A percentile compares a stretch with the other conserved stretches of the same genome.
These are phyloP conservation scores for Arizona elegans DNA, from an alignment of 2,113 vertebrate species.

Conservation along the genomic window DNA sequence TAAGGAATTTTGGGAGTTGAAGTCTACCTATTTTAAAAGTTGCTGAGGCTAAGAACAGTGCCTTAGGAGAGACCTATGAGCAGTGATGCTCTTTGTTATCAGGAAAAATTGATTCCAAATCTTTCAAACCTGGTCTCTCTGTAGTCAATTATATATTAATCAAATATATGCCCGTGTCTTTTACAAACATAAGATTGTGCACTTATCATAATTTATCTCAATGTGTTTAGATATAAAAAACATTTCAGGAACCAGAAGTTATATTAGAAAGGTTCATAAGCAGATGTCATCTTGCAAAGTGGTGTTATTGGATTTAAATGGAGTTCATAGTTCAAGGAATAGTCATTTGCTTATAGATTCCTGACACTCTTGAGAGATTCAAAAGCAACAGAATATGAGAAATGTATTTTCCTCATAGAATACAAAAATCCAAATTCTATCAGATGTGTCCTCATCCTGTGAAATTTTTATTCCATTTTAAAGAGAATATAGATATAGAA, in stretches of 20 bases:
- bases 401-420: not conserved
- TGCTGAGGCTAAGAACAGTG: not conserved
- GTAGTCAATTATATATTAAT: not conserved
- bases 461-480: slow-evolving; percentile 9
- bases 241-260: not conserved
- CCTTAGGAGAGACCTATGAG: not conserved
- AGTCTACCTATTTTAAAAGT: not conserved
- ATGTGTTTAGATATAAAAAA: not conserved
- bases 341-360: not conserved
- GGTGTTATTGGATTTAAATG: not conserved
- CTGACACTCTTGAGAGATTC: slow-evolving; percentile 5
- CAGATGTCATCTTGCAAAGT: not conserved
- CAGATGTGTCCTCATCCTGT: slow-evolving; percentile 8
- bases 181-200: not conserved
- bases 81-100: not conserved
- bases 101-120: not conserved
- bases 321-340: not conserved
- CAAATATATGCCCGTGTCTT: not conserved
- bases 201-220: not conserved
- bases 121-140: not conserved
- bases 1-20: not conserved
- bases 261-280: not conserved
- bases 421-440: slow-evolving; percentile 7
- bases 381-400: not conserved
- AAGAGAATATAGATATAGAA: slow-evolving; percentile 6